Conservation (phyloP, 2,113 vertebrate genomes). For the Rhabdomys dilectus region DNA sequence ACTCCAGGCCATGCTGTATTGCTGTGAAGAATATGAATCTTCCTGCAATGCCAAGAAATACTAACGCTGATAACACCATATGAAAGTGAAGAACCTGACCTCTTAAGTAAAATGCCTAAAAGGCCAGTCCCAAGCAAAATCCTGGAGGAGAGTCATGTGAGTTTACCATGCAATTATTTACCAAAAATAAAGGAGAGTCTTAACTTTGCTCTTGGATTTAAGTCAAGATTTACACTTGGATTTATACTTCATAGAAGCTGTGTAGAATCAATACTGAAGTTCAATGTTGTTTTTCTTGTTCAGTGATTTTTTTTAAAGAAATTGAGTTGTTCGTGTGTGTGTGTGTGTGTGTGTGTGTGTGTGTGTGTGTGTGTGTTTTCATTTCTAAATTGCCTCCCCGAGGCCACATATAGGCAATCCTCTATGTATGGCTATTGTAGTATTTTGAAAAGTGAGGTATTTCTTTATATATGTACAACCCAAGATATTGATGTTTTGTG, state of each 20-base stretch:
- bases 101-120: constrained; percentile 92
- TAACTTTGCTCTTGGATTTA: background rate
- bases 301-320: no score
- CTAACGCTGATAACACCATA: constrained; percentile 99
- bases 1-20: background rate
- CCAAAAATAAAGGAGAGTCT: background rate
- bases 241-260: no score
- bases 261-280: background rate
- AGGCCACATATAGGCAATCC: background rate
- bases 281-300: no score
- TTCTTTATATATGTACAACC: background rate
- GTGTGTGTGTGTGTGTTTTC: background rate
- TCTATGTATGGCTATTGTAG: background rate
- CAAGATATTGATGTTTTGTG: background rate
- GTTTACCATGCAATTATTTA: background rate
- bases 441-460: background rate
- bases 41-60: background rate
- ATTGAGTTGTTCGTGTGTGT: background rate
- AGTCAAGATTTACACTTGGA: background rate
- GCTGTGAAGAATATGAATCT: background rate
- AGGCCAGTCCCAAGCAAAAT: background rate
- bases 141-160: no score
- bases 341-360: no score
- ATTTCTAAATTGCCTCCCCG: background rate
- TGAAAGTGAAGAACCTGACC: constrained; percentile 99